phyloP scores from a whole-genome alignment of 2,797 vertebrate species.

The Salarias fasciatus region DNA sequence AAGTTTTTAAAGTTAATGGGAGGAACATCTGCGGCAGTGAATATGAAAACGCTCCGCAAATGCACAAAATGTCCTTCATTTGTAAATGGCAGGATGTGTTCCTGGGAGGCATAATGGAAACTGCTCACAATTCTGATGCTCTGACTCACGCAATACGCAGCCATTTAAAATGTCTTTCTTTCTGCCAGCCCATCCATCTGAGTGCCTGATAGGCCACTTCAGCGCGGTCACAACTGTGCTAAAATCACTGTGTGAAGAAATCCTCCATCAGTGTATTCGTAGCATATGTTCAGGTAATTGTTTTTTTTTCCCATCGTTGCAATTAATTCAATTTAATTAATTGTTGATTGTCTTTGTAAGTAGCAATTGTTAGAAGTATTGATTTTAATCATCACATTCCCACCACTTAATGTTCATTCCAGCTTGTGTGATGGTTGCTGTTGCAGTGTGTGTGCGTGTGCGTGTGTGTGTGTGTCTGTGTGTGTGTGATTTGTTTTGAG shows the following conservation, averaged over 20 bases:
- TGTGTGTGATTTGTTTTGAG: constrained; percentile 58
- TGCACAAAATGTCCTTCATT: constrained; percentile 10
- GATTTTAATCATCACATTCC: constrained; percentile 39
- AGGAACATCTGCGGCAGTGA: constrained; percentile 37
- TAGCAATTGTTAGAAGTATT: constrained; percentile 32
- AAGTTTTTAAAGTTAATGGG: constrained; percentile 16
- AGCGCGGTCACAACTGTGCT: constrained; percentile 13
- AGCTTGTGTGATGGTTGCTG: no score
- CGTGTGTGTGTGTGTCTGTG: constrained; percentile 1
- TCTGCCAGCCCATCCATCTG: constrained; percentile 23
- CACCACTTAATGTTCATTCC: constrained; percentile 41
- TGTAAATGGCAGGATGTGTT: constrained; percentile 29
- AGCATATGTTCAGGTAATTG: background rate
- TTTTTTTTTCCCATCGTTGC: background rate
- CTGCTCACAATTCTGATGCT: constrained; percentile 14
- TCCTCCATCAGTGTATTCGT: no score
- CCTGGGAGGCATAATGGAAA: constrained; percentile 21
- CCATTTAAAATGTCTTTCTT: constrained; percentile 30
- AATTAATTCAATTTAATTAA: constrained; percentile 35
- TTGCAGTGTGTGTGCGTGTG: background rate
- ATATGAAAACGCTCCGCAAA: constrained; percentile 30
- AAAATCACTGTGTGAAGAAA: constrained; percentile 5
- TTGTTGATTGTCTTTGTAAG: constrained; percentile 20
- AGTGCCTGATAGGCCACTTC: constrained; percentile 16
- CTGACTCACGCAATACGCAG: constrained; percentile 34